A percentile compares a stretch with the other conserved stretches of the same genome.
phyloP scores from a whole-genome alignment of 2,113 vertebrate species.

The Crypturellus undulatus region DNA sequence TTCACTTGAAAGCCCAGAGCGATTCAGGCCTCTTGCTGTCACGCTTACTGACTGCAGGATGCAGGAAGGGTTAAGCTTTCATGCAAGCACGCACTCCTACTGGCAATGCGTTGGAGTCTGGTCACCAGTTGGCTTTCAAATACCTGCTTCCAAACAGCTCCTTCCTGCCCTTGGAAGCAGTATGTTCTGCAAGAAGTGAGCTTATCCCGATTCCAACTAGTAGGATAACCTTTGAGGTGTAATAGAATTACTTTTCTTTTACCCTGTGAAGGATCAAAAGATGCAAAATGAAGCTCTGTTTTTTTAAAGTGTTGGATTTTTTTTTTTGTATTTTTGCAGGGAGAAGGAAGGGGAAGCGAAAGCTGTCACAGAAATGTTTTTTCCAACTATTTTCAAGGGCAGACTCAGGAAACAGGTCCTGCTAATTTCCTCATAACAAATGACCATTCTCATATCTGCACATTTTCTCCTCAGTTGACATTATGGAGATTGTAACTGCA shows the following conservation, averaged over 20 bases:
- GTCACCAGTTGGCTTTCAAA: neutral
- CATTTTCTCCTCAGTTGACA: neutral
- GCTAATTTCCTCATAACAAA: neutral
- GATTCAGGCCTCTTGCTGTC: neutral
- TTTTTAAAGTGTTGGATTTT: neutral
- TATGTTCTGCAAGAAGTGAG: neutral
- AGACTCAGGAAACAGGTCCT: neutral
- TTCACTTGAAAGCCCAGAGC: neutral
- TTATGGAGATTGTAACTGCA: accelerated
- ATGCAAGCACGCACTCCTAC: neutral
- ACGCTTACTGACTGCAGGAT: neutral
- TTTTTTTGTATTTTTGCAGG: neutral
- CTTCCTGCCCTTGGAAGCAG: neutral
- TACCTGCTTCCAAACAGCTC: neutral
- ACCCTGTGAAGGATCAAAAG: neutral
- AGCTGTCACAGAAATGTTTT: neutral
- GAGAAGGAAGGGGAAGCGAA: neutral
- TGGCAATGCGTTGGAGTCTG: neutral
- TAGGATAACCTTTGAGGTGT: neutral
- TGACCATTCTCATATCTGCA: neutral
- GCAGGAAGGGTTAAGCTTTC: neutral
- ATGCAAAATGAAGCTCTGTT: neutral
- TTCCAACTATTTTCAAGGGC: neutral
- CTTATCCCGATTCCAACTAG: neutral
- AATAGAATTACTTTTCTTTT: neutral